These are phyloP conservation scores for Carpatolechia fugitivella DNA, from an alignment of 2,888 invertebrate species.

Conservation along the genomic window DNA sequence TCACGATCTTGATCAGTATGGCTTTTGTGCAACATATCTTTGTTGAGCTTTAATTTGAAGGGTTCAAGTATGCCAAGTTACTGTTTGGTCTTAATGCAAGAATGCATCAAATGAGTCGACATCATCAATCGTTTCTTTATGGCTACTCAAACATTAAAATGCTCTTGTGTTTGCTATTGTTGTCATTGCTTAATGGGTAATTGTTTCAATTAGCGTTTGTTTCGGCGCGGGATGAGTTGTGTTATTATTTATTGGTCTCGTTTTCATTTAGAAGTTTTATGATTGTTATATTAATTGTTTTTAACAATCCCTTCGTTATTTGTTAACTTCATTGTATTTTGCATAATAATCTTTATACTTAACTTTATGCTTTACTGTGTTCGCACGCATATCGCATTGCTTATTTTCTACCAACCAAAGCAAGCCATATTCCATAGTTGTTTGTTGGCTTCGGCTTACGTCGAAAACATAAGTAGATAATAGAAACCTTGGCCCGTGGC, in stretches of 20 bases:
- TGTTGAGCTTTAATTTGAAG: constrained; percentile 6
- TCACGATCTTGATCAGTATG: constrained; percentile 31
- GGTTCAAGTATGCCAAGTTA: constrained; percentile 4
- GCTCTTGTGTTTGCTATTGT: no score
- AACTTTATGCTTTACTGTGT: no score
- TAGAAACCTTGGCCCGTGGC: constrained; percentile 50
- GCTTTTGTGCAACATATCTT: constrained; percentile 26
- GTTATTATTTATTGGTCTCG: neutral
- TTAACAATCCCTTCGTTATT: no score
- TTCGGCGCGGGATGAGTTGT: no score
- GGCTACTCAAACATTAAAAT: no score
- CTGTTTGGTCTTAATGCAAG: neutral
- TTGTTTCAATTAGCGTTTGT: neutral
- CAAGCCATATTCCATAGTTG: constrained; percentile 22
- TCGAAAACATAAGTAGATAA: constrained; percentile 41
- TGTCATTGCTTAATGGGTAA: no score
- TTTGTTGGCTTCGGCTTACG: constrained; percentile 45
- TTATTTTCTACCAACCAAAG: neutral
- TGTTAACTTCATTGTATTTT: no score
- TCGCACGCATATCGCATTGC: no score
- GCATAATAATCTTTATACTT: no score
- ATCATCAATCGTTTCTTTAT: no score
- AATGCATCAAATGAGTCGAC: no score
- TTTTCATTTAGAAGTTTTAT: neutral
- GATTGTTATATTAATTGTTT: neutral